phyloP scores from a whole-genome alignment of 1,140 invertebrate species.

The Cyphomyrmex costatus region DNA sequence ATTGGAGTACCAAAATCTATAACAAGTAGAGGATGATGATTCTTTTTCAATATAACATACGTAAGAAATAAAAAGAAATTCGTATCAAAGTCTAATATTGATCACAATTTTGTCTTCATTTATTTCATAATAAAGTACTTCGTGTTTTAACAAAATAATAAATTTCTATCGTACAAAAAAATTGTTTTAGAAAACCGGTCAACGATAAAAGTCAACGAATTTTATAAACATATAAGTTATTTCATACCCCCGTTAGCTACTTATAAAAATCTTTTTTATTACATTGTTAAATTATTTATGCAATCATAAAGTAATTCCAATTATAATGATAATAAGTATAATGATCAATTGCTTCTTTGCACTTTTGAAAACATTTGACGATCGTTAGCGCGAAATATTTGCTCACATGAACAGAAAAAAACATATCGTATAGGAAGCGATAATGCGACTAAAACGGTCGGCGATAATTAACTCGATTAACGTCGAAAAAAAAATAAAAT shows the following conservation, averaged over 20 bases:
- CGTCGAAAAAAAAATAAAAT: slow-evolving; percentile 64
- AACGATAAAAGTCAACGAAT: background rate
- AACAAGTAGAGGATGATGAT: background rate
- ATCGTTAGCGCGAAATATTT: background rate
- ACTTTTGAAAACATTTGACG: background rate
- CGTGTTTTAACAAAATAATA: no score
- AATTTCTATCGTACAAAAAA: no score
- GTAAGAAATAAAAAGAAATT: background rate
- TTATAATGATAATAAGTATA: background rate
- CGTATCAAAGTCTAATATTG: background rate
- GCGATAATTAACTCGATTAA: slow-evolving; percentile 70
- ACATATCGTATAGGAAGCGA: background rate
- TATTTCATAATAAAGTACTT: no score
- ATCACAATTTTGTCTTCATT: background rate
- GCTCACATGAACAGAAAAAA: background rate
- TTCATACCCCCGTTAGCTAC: background rate
- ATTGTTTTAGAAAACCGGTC: background rate
- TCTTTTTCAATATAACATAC: background rate
- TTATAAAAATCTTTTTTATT: background rate
- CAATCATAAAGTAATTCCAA: slow-evolving; percentile 8
- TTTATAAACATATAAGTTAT: background rate
- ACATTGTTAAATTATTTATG: background rate
- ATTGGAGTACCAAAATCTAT: background rate
- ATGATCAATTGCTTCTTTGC: background rate
- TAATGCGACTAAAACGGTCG: slow-evolving; percentile 32